Conservation (phyloP, 2,113 vertebrate genomes). For the Lates calcarifer region DNA sequence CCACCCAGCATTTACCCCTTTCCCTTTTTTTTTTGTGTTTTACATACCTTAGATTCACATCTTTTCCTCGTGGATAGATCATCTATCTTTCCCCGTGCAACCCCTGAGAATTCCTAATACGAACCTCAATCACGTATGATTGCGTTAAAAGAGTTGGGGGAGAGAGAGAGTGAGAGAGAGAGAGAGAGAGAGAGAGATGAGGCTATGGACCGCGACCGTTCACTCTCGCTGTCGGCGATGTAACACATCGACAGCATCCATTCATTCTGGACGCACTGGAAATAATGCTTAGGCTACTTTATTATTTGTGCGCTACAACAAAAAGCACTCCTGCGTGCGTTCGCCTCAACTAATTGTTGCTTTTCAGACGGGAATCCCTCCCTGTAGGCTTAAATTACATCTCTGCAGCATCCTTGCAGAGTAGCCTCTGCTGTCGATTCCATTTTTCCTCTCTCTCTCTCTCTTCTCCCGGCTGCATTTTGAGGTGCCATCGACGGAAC, state of each 20-base stretch:
- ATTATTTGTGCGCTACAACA: slow-evolving; percentile 57
- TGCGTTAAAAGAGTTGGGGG: slow-evolving; percentile 85
- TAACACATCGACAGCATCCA: slow-evolving; percentile 59
- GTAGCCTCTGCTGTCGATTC: slow-evolving; percentile 52
- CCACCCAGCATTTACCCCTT: not conserved
- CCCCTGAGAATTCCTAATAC: slow-evolving; percentile 87
- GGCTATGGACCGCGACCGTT: slow-evolving; percentile 53
- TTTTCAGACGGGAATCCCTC: slow-evolving; percentile 37
- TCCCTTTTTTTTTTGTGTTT: not conserved
- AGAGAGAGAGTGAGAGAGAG: slow-evolving; percentile 4
- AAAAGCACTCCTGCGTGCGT: slow-evolving; percentile 31
- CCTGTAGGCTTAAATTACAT: slow-evolving; percentile 56
- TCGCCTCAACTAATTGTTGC: slow-evolving; percentile 75
- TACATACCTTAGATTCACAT: slow-evolving; percentile 1
- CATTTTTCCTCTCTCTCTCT: slow-evolving; percentile 10
- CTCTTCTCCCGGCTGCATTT: slow-evolving; percentile 43
- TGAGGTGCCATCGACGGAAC: slow-evolving; percentile 60
- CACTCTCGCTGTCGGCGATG: slow-evolving; percentile 61
- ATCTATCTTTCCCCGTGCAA: slow-evolving; percentile 1
- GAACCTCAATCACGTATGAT: slow-evolving; percentile 95
- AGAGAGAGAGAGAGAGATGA: slow-evolving; percentile 11
- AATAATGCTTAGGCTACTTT: slow-evolving; percentile 41
- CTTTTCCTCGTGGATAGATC: slow-evolving; percentile 24
- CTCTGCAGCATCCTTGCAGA: slow-evolving; percentile 77
- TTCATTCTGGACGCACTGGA: slow-evolving; percentile 43